phyloP scores from a whole-genome alignment of 1,140 invertebrate species.

The Leptinotarsa defecta region DNA sequence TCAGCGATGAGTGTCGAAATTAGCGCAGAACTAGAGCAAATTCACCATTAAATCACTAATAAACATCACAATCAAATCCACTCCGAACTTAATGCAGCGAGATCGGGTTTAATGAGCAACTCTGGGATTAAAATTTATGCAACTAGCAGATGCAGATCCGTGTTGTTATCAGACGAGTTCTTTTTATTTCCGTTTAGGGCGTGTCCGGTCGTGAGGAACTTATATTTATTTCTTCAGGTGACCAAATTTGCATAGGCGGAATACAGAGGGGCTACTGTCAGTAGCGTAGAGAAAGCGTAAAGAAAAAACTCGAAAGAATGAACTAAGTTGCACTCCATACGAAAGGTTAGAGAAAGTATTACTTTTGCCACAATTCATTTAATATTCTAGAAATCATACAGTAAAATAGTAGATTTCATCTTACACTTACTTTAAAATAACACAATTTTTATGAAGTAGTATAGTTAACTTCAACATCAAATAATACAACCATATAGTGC shows the following conservation, averaged over 20 bases:
- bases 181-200: constrained; percentile 3
- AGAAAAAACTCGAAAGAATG: too few species aligned
- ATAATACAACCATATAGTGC: too few species aligned
- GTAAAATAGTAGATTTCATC: too few species aligned
- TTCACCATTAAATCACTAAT: constrained; percentile 3
- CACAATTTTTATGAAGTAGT: too few species aligned
- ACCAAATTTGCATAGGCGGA: not conserved
- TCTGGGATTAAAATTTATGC: not conserved
- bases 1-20: constrained; percentile 7
- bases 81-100: constrained; percentile 2
- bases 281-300: not conserved
- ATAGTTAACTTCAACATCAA: too few species aligned
- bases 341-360: too few species aligned
- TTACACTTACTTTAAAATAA: too few species aligned
- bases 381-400: too few species aligned
- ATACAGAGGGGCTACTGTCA: not conserved
- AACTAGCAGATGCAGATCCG: constrained; percentile 2
- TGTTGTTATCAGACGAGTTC: not conserved
- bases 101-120: constrained; percentile 3
- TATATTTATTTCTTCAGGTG: not conserved
- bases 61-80: constrained; percentile 8
- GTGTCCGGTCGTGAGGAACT: not conserved
- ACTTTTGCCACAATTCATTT: too few species aligned
- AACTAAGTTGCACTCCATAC: too few species aligned
- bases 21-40: not conserved